These are phyloP conservation scores for Drosophila demipolita DNA, from an alignment of 2,888 invertebrate species.

Conservation along the genomic window DNA sequence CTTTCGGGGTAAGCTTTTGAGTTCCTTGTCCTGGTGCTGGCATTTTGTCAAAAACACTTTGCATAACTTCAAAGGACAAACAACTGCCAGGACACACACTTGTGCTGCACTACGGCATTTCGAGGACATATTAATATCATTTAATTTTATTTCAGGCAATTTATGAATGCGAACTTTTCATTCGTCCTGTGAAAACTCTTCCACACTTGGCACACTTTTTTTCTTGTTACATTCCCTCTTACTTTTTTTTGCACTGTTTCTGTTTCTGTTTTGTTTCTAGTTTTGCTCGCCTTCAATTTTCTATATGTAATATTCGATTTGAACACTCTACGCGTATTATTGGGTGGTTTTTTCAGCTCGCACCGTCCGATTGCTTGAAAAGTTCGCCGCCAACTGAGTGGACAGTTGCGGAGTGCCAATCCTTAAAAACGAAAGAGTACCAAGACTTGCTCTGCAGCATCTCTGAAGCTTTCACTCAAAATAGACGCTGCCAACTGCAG, in stretches of 20 bases:
- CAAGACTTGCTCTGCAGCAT: constrained; percentile 64
- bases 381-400: constrained; percentile 76
- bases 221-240: constrained; percentile 32
- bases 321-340: constrained; percentile 29
- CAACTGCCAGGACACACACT: constrained; percentile 7
- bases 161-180: constrained; percentile 30
- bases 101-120: constrained; percentile 36
- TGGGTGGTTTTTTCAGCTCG: background rate
- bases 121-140: constrained; percentile 45
- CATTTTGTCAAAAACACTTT: constrained; percentile 61
- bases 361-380: constrained; percentile 67
- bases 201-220: constrained; percentile 57
- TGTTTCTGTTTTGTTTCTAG: constrained; percentile 9
- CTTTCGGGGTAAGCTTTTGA: constrained; percentile 33
- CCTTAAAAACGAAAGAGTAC: constrained; percentile 68
- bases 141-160: constrained; percentile 31
- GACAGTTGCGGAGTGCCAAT: constrained; percentile 53
- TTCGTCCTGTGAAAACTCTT: constrained; percentile 20
- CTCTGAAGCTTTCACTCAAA: constrained; percentile 56
- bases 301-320: constrained; percentile 30
- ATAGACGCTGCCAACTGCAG: background rate
- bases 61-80: constrained; percentile 63
- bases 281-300: constrained; percentile 15
- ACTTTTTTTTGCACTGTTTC: constrained; percentile 57
- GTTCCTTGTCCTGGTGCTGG: constrained; percentile 51